Evolutionary conservation across 2,113 vertebrate genomes (phyloP).

Genomic region (Ellobius talpinus): DNA sequence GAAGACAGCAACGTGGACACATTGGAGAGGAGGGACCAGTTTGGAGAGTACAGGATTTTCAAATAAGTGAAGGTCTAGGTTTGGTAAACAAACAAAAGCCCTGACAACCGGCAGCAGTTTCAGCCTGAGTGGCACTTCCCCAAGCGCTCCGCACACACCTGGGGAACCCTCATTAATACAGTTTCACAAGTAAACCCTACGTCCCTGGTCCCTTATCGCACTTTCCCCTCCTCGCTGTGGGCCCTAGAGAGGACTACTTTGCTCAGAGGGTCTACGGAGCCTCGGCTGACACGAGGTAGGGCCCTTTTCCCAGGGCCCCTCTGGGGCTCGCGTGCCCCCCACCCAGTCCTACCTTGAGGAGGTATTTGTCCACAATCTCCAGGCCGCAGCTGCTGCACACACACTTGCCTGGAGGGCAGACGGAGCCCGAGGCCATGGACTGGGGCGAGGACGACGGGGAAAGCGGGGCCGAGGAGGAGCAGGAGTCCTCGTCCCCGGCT

Average conservation of each 20-base stretch:
- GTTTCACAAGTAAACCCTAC: too few species aligned
- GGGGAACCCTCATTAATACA: background rate
- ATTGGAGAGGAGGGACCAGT: background rate
- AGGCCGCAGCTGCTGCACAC: constrained; percentile 94
- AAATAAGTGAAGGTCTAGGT: background rate
- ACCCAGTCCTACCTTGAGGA: constrained; percentile 93
- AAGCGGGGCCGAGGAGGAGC: constrained; percentile 88
- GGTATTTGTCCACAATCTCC: constrained; percentile 97
- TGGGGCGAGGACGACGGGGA: constrained; percentile 92
- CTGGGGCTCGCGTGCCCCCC: background rate
- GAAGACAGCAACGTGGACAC: background rate
- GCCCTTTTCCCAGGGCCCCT: background rate
- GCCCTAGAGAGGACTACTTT: background rate
- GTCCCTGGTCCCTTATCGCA: too few species aligned
- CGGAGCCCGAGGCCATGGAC: constrained; percentile 92
- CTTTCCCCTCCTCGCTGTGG: background rate
- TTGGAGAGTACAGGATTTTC: background rate
- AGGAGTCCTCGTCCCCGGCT: constrained; percentile 90
- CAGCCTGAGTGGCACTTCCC: background rate
- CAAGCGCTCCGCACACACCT: background rate
- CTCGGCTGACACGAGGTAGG: background rate
- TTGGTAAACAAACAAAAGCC: background rate
- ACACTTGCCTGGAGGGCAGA: constrained; percentile 87
- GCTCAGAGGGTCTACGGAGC: background rate
- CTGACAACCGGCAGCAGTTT: background rate